Evolutionary conservation across 1,140 invertebrate genomes (phyloP).

Genomic region (Pogonomyrmex californicus): DNA sequence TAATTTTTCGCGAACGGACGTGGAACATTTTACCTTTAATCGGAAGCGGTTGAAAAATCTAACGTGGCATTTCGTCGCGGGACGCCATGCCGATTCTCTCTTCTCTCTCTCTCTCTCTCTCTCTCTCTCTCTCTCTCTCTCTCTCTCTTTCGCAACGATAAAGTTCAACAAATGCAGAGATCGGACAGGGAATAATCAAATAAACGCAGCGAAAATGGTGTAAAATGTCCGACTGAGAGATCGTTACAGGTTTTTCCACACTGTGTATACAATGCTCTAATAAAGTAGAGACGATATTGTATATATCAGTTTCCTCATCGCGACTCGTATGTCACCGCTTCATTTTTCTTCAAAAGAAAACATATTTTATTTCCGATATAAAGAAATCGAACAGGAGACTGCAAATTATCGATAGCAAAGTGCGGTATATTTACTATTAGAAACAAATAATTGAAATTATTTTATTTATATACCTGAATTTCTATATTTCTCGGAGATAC

Average conservation of each 20-base stretch:
- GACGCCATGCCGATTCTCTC: too few species aligned
- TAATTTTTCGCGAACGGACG: conserved; percentile 44
- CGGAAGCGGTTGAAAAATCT: conserved; percentile 24
- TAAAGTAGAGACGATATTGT: background rate
- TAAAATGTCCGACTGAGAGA: background rate
- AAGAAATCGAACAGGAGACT: background rate
- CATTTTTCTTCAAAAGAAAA: background rate
- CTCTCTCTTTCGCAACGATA: background rate
- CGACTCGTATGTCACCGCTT: background rate
- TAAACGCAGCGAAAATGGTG: conserved; percentile 10
- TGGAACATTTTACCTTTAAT: conserved; percentile 55
- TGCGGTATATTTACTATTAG: too few species aligned
- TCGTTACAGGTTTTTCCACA: background rate
- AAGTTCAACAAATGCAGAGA: conserved; percentile 3
- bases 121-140: background rate
- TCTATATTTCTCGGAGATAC: background rate
- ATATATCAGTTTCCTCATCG: background rate
- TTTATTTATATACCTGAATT: background rate
- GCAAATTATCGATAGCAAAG: background rate
- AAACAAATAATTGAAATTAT: background rate
- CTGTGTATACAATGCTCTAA: too few species aligned
- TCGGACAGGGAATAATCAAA: conserved; percentile 41
- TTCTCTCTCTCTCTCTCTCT: background rate
- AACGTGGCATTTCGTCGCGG: conserved; percentile 9
- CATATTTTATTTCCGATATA: background rate